Conservation (phyloP, 2,888 invertebrate species). For the Mermis nigrescens region DNA sequence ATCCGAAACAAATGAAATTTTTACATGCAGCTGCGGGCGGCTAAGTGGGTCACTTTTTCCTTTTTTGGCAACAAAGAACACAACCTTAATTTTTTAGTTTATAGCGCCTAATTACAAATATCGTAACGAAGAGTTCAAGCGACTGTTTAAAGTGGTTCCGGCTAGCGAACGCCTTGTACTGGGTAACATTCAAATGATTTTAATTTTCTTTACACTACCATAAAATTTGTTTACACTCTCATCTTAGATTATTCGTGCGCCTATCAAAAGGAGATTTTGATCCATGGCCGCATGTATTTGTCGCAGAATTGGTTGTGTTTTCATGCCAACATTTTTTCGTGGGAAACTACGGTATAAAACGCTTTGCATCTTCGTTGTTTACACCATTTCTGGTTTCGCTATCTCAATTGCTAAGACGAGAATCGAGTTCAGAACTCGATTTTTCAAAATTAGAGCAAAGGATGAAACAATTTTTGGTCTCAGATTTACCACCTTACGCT, state of each 20-base stretch:
- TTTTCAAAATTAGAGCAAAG: background rate
- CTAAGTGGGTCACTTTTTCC: too few relatives aligned
- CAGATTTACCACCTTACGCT: too few relatives aligned
- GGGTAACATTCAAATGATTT: conserved; percentile 44
- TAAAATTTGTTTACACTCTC: conserved; percentile 8
- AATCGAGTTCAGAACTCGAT: background rate
- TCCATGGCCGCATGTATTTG: conserved; percentile 82
- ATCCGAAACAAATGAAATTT: too few relatives aligned
- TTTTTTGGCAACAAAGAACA: too few relatives aligned
- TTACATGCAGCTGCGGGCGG: too few relatives aligned
- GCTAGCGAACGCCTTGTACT: conserved; percentile 32
- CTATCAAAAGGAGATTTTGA: conserved; percentile 77
- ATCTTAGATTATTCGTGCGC: conserved; percentile 85
- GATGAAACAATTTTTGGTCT: too few relatives aligned
- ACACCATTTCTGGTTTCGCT: too few relatives aligned
- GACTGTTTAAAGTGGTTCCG: conserved; percentile 73
- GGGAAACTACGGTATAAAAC: conserved; percentile 56
- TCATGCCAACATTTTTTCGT: conserved; percentile 88
- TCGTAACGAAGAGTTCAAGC: conserved; percentile 70
- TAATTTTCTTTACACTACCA: background rate
- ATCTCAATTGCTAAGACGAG: too few relatives aligned
- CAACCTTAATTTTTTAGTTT: conserved; percentile 27
- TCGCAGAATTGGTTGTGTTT: conserved; percentile 88
- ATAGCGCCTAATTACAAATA: conserved; percentile 68
- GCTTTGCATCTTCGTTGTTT: conserved; percentile 3